A percentile compares a stretch with the other conserved stretches of the same genome.
These are phyloP conservation scores for Eumacrocentrus americanus DNA, from an alignment of 2,888 invertebrate species.

Conservation along the genomic window DNA sequence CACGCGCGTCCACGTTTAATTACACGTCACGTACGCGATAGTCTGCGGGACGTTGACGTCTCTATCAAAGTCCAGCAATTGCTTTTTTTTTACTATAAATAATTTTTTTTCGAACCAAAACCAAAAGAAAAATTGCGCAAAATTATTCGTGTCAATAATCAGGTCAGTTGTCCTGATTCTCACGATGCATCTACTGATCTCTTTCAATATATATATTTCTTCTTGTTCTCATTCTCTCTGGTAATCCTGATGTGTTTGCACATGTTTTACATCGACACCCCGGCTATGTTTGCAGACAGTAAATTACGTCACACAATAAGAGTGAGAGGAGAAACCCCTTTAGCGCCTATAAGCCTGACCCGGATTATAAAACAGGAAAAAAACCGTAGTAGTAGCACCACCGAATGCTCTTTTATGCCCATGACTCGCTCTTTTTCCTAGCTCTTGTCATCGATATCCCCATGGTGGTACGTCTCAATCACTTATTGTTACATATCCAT, in stretches of 20 bases:
- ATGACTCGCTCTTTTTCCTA: constrained; percentile 2
- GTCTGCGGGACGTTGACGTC: constrained; percentile 36
- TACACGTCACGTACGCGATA: constrained; percentile 53
- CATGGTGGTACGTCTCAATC: constrained; percentile 16
- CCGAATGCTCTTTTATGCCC: constrained; percentile 45
- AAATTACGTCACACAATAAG: constrained; percentile 60
- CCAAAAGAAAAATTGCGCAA: neutral
- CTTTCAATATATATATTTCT: constrained; percentile 28
- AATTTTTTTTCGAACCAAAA: neutral
- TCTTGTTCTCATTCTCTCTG: constrained; percentile 21
- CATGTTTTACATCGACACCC: constrained; percentile 52
- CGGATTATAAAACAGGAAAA: constrained; percentile 56
- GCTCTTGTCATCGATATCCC: constrained; percentile 7
- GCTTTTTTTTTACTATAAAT: neutral
- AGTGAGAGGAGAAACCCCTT: constrained; percentile 46
- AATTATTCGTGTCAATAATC: neutral
- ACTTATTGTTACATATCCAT: too few species aligned
- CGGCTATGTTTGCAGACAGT: constrained; percentile 60
- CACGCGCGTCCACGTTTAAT: constrained; percentile 55
- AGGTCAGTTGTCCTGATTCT: constrained; percentile 18
- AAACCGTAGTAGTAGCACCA: constrained; percentile 22
- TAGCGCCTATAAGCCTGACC: constrained; percentile 40
- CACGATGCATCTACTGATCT: too few species aligned
- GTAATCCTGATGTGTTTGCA: constrained; percentile 44
- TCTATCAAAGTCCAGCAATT: constrained; percentile 36